Evolutionary conservation across 2,797 vertebrate species (phyloP).

Genomic region (Anolis apletophallus): DNA sequence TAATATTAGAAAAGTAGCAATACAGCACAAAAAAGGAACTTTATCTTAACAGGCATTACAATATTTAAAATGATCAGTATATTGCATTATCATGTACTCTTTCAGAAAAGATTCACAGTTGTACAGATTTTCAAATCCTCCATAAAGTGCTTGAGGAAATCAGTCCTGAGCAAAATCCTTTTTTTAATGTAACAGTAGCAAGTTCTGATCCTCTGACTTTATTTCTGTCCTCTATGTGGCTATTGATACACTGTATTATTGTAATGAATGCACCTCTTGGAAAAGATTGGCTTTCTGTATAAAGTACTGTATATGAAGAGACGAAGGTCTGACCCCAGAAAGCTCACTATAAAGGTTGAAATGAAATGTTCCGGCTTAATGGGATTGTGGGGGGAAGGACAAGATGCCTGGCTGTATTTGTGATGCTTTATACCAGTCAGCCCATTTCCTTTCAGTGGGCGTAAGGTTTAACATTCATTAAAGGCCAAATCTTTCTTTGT

Average conservation of each 20-base stretch:
- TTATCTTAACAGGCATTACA: not conserved
- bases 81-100: not conserved
- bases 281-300: slow-evolving; percentile 6
- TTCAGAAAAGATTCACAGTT: not conserved
- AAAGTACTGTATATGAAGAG: not conserved
- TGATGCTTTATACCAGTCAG: not conserved
- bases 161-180: not conserved
- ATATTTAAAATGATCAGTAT: not conserved
- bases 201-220: not conserved
- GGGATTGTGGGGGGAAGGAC: not conserved
- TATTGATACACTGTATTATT: not conserved
- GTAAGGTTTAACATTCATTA: slow-evolving; percentile 15
- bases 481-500: not conserved
- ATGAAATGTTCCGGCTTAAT: not conserved
- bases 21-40: not conserved
- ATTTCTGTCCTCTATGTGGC: not conserved
- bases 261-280: not conserved
- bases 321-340: not conserved
- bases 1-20: not conserved
- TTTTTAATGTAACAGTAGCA: not conserved
- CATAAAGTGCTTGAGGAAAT: not conserved
- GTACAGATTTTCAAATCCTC: not conserved
- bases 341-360: not conserved
- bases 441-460: slow-evolving; percentile 19
- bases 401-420: not conserved